These are phyloP conservation scores for Turritopsis rubra DNA, from an alignment of 30 jellyfish, hydroid and myxozoan genomes.

Conservation along the genomic window DNA sequence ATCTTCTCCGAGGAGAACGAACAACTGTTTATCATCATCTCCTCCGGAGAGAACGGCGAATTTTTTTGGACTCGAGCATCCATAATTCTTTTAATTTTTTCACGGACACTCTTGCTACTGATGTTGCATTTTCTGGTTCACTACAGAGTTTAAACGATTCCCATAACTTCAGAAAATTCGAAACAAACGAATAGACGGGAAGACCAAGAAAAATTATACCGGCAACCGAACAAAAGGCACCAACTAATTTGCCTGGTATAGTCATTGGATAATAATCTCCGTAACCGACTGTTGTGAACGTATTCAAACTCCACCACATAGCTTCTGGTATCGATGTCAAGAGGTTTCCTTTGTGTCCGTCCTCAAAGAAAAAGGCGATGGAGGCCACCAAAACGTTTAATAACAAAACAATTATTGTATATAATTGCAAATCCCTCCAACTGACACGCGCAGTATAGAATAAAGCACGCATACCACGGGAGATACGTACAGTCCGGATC, in stretches of 20 bases:
- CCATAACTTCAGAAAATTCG: constrained; percentile 69
- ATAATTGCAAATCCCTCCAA: constrained; percentile 49
- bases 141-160: constrained; percentile 35
- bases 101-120: not conserved
- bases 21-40: not conserved
- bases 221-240: constrained; percentile 52
- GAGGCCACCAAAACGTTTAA: constrained; percentile 50
- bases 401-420: constrained; percentile 39
- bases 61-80: not conserved
- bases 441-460: constrained; percentile 54
- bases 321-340: constrained; percentile 66
- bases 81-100: not conserved
- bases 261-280: constrained; percentile 80
- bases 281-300: constrained; percentile 80
- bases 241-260: constrained; percentile 48
- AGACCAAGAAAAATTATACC: constrained; percentile 65
- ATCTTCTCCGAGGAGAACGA: too few species aligned
- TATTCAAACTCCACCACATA: constrained; percentile 79
- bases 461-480: constrained; percentile 81
- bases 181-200: constrained; percentile 69
- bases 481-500: constrained; percentile 50
- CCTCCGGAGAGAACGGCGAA: not conserved
- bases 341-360: constrained; percentile 21
- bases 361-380: constrained; percentile 51
- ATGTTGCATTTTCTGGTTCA: not conserved